phyloP scores from a whole-genome alignment of 2,113 vertebrate genomes.

The Candoia aspera region DNA sequence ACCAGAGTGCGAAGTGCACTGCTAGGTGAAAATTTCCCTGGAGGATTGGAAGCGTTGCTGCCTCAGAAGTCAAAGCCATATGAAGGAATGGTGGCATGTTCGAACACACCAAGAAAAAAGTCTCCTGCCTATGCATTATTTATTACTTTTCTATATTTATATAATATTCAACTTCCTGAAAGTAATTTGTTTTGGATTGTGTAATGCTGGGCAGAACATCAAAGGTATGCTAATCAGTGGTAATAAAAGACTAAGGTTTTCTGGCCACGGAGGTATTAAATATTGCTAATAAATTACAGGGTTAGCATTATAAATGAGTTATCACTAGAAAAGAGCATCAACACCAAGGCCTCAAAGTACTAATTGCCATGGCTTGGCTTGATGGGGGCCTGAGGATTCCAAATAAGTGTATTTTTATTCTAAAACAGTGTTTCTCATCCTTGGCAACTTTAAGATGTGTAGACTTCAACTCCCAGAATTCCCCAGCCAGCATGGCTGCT shows the following conservation, averaged over 20 bases:
- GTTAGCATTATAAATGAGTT: conserved; percentile 77
- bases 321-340: conserved; percentile 63
- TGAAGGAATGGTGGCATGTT: conserved; percentile 66
- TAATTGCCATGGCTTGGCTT: conserved; percentile 72
- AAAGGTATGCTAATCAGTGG: conserved; percentile 81
- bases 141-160: conserved; percentile 83
- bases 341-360: conserved; percentile 63
- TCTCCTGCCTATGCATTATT: conserved; percentile 76
- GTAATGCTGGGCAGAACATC: conserved; percentile 80
- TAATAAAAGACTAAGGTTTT: conserved; percentile 80
- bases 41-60: conserved; percentile 35
- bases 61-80: conserved; percentile 52
- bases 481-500: no score
- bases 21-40: conserved; percentile 23
- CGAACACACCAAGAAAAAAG: conserved; percentile 72
- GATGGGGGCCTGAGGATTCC: conserved; percentile 71
- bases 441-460: no score
- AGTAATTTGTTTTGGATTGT: conserved; percentile 85
- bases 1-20: conserved; percentile 1
- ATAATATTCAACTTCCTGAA: conserved; percentile 83
- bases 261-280: conserved; percentile 84
- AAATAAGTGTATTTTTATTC: conserved; percentile 51
- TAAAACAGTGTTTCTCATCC: not conserved
- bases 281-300: conserved; percentile 81
- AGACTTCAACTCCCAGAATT: no score